Evolutionary conservation across 2,888 invertebrate genomes (phyloP), one percentile per base, ranked within the genome.

Genomic region (Eubasilissa splendida): DNA sequence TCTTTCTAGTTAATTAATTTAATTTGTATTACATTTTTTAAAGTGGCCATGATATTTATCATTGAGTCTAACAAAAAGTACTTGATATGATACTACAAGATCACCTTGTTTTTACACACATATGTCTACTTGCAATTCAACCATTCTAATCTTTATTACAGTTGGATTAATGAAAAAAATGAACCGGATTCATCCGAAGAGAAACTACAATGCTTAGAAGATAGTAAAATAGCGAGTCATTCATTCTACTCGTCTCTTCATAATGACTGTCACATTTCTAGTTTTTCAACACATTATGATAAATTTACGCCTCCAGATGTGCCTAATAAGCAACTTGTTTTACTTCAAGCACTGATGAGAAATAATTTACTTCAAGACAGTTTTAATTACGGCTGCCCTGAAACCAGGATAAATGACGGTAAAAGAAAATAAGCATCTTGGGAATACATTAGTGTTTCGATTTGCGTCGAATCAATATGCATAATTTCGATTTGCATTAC

Each of bases 241-340:
- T 86, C 87, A 79, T 89, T 88, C 84, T 89, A 89, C 83, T 86
- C 86, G 59, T 85, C 86, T n/a, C 75, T 88, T 33, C 86, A 87
- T 56, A 81, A 85, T n/a, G 84, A 85, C 58, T 86, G 85, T 81
- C 86, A 85, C 60, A 81, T 87, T 54, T 88, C 89, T 75, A 84
- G 84, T 80, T 84, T 88, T 14, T 87, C 87, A 78, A 86, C 86
- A 3, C 86, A 86, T 53, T 89, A 89, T 78, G 85, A 86, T 53
- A 86, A 85, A 73, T 89, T 87, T 85, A 86, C 87, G 8, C 84
- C 85, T 77, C 87, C 86, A 3, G 87, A 88, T 82, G 83, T 86
- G 53, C 84, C 85, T 22, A 85, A 86, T 78, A 86, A 85, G 22
- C 86, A 87, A 76, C 84, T 89, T 9, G 87, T 87, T 84, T 85